phyloP scores from a whole-genome alignment of 2,797 vertebrate species.

The Ctenosaura bakeri region DNA sequence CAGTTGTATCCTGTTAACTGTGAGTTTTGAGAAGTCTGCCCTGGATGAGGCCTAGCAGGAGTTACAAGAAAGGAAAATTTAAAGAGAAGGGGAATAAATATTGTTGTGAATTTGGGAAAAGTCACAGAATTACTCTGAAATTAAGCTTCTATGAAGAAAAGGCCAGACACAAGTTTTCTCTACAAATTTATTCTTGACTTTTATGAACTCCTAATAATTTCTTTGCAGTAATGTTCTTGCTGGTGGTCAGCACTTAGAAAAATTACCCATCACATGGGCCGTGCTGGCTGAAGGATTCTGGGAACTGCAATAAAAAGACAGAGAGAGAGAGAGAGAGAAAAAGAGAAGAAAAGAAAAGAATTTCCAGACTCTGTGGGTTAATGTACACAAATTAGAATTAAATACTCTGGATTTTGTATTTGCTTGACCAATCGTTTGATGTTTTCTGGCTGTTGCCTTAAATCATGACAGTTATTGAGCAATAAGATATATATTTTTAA shows the following conservation, averaged over 20 bases:
- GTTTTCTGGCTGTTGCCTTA: slow-evolving; percentile 4
- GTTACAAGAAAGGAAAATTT: not conserved
- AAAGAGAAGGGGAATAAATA: not conserved
- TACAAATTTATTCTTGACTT: too few species aligned
- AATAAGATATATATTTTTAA: not conserved
- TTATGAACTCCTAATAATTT: too few species aligned
- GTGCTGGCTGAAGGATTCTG: too few species aligned
- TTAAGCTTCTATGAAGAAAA: too few species aligned
- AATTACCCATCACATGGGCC: too few species aligned
- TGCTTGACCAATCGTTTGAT: not conserved
- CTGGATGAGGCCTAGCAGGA: too few species aligned
- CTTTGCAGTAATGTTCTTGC: too few species aligned
- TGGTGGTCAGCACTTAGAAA: too few species aligned
- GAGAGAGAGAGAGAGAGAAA: not conserved
- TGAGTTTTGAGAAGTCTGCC: too few species aligned
- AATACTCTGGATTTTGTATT: not conserved
- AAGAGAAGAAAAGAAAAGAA: not conserved
- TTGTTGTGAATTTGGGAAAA: not conserved
- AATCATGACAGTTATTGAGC: not conserved
- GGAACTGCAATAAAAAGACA: not conserved
- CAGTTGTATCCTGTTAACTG: too few species aligned
- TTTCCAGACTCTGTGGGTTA: not conserved
- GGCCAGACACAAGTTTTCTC: too few species aligned
- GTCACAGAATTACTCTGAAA: too few species aligned
- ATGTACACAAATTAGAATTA: not conserved